Evolutionary conservation across 2,113 vertebrate genomes (phyloP), one percentile per base, ranked within the genome.

Genomic region (Paralichthys olivaceus): DNA sequence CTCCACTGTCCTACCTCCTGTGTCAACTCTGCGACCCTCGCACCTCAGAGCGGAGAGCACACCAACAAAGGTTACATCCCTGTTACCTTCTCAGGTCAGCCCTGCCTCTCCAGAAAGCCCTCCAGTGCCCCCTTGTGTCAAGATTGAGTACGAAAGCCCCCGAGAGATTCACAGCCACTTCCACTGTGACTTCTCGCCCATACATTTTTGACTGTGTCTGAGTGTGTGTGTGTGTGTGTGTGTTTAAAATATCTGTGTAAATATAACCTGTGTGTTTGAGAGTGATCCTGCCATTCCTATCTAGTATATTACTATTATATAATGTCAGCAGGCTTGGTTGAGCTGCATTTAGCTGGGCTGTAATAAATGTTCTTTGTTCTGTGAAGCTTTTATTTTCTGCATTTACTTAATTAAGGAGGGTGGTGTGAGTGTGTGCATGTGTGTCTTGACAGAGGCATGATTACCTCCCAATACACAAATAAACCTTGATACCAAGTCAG

Each of bases 171-270:
- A 91, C 58, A 90, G 91, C 26, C 87, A 92, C 62, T 94, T 95
- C 80, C 91, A 95, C 53, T 94, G 93, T 7, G 91, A 95, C 65
- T 95, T 95, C 81, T 95, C 94, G 32, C 90, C 92, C 7, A 92
- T 94, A 80, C 85, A 93, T 40, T 94, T 94, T 64, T 95, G 89
- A 94, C 9, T 56, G 47, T 6, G 1, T 57, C 3, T 56, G 54
- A 75, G 68, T n/a, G n/a, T n/a, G 22, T 69, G 54, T 67, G 59
- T 51, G 43, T n/a, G 47, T 9, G 4, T 49, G 53, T 68, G 26
- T 40, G 47, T 82, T 63, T 83, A 7, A 54, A 19, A 8, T 75
- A 26, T 69, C 1, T 34, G 3, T 66, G 37, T 79, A 61, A 72
- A 69, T 77, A 59, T 78, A n/a, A 61, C 13, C 13, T 56, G 34